Base-by-base conservation (phyloP, 2,888 invertebrate genomes). In the Ornithoptera alexandrae region DNA sequence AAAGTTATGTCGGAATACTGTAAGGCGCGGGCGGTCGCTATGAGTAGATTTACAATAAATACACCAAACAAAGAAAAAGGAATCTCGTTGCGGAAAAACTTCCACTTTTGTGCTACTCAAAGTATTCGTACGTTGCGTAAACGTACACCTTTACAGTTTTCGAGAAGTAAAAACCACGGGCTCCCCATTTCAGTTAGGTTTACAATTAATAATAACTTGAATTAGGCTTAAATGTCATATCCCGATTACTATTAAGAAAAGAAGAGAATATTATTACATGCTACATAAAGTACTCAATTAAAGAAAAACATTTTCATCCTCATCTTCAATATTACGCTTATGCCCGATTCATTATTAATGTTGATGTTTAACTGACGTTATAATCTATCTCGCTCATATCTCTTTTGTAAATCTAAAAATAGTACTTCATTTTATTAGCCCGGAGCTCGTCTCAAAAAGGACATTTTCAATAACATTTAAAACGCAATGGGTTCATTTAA, bases 21-120 rank as follows among this genome's bases (percentile, higher is more conserved):
- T 84, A 81, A 81, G 85, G 81, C 79, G 78, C 66, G 73, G 73
- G 76, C 75, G 75, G 79, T 80, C 83, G 87, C 89, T 90, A 91
- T 91, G 92, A 92, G 92, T 90, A 90, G 89, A 90, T 92, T 90
- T 90, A 92, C 92, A 91, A 92, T 92, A 91, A 91, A 92, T 92
- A 92, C 90, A 89, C 88, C 87, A 89, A 92, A 92, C 92, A 92
- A 92, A 91, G 91, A 89, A 91, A 91, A 90, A 90, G 88, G 90
- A 90, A 90, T 90, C 89, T 87, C 85, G 87, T 84, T 90, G 91
- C 84, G 91, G 90, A 84, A 87, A 87, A 92, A 91, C 84, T 92
- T 92, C 84, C 86, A 84, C 90, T 89, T 85, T 90, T 89, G 90
- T 89, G 78, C 85, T 84, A 79, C 80, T 82, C 80, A 82, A 68